phyloP scores from a whole-genome alignment of 2,797 vertebrate species.

The Rhinophrynus dorsalis region DNA sequence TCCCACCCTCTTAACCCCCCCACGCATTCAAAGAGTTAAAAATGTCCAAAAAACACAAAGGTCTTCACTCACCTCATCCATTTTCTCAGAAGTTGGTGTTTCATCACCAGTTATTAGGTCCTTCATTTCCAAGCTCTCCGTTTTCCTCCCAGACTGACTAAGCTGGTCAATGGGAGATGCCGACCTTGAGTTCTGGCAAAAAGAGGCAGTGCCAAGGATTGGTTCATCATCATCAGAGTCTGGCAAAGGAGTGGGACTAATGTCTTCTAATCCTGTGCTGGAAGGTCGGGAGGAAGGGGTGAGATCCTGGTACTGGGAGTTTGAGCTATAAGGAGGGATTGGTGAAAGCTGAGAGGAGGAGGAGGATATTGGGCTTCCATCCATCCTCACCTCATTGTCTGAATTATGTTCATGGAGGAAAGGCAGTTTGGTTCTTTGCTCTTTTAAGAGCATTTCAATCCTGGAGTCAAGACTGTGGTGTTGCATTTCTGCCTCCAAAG shows the following conservation, averaged over 20 bases:
- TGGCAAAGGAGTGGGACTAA: conserved; percentile 92
- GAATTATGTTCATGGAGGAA: conserved; percentile 91
- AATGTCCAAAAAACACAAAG: neutral
- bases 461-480: conserved; percentile 91
- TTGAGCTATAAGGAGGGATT: conserved; percentile 75
- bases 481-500: conserved; percentile 83
- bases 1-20: too few relatives aligned
- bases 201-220: conserved; percentile 67
- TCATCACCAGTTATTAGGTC: conserved; percentile 73
- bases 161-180: conserved; percentile 62
- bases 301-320: conserved; percentile 75
- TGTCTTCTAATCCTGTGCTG: conserved; percentile 93
- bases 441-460: conserved; percentile 97
- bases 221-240: conserved; percentile 86
- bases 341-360: conserved; percentile 96
- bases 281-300: conserved; percentile 80
- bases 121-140: conserved; percentile 68
- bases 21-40: too few relatives aligned
- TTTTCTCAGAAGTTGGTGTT: conserved; percentile 80
- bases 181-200: conserved; percentile 67
- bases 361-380: conserved; percentile 96
- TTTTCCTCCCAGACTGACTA: conserved; percentile 68
- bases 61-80: conserved; percentile 87
- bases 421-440: conserved; percentile 90
- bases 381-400: conserved; percentile 89